Conservation (phyloP, 1,140 invertebrate species). For the Ips nitidus region DNA sequence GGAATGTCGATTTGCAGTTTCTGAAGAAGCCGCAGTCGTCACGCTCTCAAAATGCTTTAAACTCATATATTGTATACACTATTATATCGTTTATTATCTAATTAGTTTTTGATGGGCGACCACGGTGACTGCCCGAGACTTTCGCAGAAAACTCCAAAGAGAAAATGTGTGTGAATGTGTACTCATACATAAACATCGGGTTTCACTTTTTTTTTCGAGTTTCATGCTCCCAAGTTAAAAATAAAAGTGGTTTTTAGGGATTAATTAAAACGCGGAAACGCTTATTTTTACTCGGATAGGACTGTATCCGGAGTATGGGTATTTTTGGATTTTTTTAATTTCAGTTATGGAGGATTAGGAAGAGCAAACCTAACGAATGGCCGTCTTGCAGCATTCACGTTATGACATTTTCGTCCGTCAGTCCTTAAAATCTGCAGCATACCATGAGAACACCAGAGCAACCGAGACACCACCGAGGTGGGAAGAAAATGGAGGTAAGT, state of each 20-base stretch:
- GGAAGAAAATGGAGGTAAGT: conserved; percentile 29
- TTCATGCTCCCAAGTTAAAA: too few relatives aligned
- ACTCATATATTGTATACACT: neutral
- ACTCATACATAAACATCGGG: too few relatives aligned
- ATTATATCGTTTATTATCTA: neutral
- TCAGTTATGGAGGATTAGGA: neutral
- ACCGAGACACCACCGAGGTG: conserved; percentile 13
- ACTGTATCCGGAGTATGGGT: too few relatives aligned
- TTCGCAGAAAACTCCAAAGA: neutral
- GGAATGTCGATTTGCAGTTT: too few relatives aligned
- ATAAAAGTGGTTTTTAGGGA: too few relatives aligned
- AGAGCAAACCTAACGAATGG: neutral
- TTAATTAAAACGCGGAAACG: too few relatives aligned
- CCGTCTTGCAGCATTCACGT: neutral
- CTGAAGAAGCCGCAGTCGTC: neutral
- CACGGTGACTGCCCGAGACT: neutral
- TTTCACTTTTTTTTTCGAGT: too few relatives aligned
- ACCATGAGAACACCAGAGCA: conserved; percentile 32
- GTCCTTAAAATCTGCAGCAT: neutral
- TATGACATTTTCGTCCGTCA: too few relatives aligned
- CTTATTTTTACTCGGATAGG: too few relatives aligned
- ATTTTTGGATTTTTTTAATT: too few relatives aligned
- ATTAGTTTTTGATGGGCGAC: neutral
- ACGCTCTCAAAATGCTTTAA: neutral
- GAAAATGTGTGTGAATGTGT: neutral